Base-by-base conservation (phyloP, 2,797 vertebrate species). In the Sebastes wilsoni region DNA sequence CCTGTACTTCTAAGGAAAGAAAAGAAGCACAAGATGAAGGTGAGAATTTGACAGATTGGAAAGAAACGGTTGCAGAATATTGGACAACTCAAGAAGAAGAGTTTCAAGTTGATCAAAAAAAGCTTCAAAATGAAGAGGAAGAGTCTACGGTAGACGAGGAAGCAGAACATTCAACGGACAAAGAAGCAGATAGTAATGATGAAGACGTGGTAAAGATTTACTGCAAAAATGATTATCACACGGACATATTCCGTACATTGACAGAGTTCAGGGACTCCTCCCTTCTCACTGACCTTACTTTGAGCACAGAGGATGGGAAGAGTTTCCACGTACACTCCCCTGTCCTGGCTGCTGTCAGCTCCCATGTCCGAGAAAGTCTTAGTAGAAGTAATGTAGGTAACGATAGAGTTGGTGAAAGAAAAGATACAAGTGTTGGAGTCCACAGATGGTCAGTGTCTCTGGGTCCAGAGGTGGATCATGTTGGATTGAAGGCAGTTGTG, bases 271-370 rank as follows among this genome's bases (percentile, higher is more conserved):
- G 85, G 77, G 81, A 83, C 27, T 81, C 74, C 0, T 85, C 30
- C 1, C 14, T 94, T 55, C 93, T 96, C 61, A 95, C 94, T 2
- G 96, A 96, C 72, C 89, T 96, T 10, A 89, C 71, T 10, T 62
- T 96, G 58, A 87, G 32, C 56, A 93, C 92, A 5, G 75, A 81
- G 0, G 82, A 88, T 11, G 92, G 94, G 14, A 54, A 1, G 6
- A 75, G 38, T 13, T 25, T 93, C 12, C 27, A 34, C 0, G 92
- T 93, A 2, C 96, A 96, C 80, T 84, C 90, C 11, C 49, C 75
- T 1, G 93, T 96, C 65, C 34, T 96, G 70, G 95, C 95, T 38
- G 92, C 94, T 1, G 90, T 96, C 69, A 96, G 95, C 90, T 84
- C 82, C 2, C 4, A 83, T 3, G 55, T 95, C 23, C n/a, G 28